Percentiles rank a stretch among this genome's conserved stretches.
phyloP scores from a whole-genome alignment of 2,888 invertebrate genomes.

The Agriopis aurantiaria region DNA sequence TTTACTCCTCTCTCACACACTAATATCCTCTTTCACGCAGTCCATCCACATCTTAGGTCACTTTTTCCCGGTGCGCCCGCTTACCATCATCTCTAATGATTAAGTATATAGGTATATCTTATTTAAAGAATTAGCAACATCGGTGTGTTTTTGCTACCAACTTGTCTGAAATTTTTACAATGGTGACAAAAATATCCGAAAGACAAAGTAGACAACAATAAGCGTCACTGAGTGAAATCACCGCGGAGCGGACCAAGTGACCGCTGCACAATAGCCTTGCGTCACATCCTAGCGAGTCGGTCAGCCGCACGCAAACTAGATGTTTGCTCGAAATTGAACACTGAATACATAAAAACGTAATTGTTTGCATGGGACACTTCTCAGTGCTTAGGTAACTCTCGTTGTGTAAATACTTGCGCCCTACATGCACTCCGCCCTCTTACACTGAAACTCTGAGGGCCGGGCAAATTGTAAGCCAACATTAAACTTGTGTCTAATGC shows the following conservation, averaged over 20 bases:
- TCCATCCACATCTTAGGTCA: not conserved
- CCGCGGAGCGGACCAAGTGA: conserved; percentile 66
- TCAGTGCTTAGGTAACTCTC: conserved; percentile 34
- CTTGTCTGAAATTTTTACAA: conserved; percentile 10
- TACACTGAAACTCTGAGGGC: not conserved
- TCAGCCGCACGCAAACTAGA: conserved; percentile 52
- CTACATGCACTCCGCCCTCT: conserved; percentile 1
- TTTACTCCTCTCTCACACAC: too few species aligned
- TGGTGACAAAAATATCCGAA: conserved; percentile 13
- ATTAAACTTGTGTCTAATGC: not conserved
- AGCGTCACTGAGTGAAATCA: conserved; percentile 70
- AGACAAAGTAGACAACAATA: conserved; percentile 52
- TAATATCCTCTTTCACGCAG: not conserved
- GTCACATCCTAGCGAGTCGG: conserved; percentile 65
- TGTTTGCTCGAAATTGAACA: conserved; percentile 51
- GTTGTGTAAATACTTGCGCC: conserved; percentile 9
- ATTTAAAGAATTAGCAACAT: not conserved
- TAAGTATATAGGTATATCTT: not conserved
- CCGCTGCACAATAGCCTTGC: conserved; percentile 69
- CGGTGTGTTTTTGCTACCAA: not conserved
- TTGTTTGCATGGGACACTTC: conserved; percentile 40
- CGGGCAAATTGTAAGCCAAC: not conserved
- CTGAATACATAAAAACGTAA: conserved; percentile 48
- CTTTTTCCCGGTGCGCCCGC: not conserved
- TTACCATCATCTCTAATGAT: not conserved